Evolutionary conservation across 2,888 invertebrate species (phyloP).

Genomic region (Hetaerina titia): DNA sequence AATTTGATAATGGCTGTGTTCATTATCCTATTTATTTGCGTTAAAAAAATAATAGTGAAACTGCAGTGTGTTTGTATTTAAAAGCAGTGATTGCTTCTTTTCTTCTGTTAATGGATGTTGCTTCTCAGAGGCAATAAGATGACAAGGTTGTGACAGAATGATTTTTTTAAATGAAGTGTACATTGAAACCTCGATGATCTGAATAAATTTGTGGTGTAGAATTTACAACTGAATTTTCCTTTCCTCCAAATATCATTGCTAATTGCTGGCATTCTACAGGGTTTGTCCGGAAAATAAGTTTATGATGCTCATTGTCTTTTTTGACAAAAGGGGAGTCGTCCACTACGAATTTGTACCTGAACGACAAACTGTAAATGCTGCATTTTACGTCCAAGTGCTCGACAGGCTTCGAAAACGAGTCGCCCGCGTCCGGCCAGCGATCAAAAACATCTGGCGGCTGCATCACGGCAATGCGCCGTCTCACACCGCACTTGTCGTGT

Average conservation of each 20-base stretch:
- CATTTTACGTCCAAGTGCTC: too few species aligned
- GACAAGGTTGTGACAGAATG: background rate
- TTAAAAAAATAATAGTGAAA: background rate
- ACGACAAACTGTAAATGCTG: too few species aligned
- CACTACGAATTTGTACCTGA: too few species aligned
- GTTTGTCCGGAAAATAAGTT: too few species aligned
- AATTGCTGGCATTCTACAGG: conserved; percentile 44
- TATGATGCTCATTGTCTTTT: too few species aligned
- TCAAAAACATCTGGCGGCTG: too few species aligned
- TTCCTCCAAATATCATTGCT: conserved; percentile 23
- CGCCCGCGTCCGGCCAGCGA: too few species aligned
- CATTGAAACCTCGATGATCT: conserved; percentile 8
- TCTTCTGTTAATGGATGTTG: background rate
- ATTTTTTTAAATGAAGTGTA: background rate
- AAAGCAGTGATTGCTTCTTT: background rate
- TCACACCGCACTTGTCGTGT: too few species aligned
- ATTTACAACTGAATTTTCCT: background rate
- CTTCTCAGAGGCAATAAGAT: background rate
- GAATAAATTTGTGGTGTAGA: conserved; percentile 18
- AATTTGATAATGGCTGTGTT: conserved; percentile 6
- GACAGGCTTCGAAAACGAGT: too few species aligned
- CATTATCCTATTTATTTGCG: conserved; percentile 6
- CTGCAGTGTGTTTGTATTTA: background rate
- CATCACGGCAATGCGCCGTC: too few species aligned
- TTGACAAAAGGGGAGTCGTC: too few species aligned